Conservation (phyloP, 2,113 vertebrate species). For the Himantopus leucocephalus region DNA sequence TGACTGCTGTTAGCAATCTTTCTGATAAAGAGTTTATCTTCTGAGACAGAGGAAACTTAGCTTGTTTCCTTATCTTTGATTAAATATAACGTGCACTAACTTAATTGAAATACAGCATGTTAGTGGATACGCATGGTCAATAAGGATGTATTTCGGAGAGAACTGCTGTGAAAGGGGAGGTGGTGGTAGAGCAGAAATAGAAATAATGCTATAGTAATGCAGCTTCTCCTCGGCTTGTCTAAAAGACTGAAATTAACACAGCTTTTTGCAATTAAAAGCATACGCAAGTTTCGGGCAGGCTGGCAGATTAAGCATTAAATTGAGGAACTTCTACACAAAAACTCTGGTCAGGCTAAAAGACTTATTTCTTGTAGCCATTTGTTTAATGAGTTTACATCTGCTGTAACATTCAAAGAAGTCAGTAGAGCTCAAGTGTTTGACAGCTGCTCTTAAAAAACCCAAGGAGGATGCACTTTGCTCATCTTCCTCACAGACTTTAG, state of each 20-base stretch:
- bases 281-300: background rate
- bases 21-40: background rate
- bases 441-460: slow-evolving; percentile 22
- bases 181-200: background rate
- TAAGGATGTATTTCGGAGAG: background rate
- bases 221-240: background rate
- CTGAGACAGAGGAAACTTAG: background rate
- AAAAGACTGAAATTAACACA: background rate
- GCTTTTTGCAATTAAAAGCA: background rate
- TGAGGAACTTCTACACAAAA: slow-evolving; percentile 2
- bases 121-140: background rate
- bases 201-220: background rate
- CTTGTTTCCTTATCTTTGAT: background rate
- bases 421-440: background rate
- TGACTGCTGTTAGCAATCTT: background rate
- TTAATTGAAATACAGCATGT: background rate
- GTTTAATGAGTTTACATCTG: slow-evolving; percentile 50
- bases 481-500: background rate
- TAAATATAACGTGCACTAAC: background rate
- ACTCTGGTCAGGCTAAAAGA: background rate
- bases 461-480: background rate
- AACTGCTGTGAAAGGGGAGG: background rate
- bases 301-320: background rate
- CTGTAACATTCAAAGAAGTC: slow-evolving; percentile 21
- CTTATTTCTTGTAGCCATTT: slow-evolving; percentile 22